A percentile compares a stretch with the other conserved stretches of the same genome.
Evolutionary conservation across 2,113 vertebrate genomes (phyloP).

Genomic region (Nanorana parkeri): DNA sequence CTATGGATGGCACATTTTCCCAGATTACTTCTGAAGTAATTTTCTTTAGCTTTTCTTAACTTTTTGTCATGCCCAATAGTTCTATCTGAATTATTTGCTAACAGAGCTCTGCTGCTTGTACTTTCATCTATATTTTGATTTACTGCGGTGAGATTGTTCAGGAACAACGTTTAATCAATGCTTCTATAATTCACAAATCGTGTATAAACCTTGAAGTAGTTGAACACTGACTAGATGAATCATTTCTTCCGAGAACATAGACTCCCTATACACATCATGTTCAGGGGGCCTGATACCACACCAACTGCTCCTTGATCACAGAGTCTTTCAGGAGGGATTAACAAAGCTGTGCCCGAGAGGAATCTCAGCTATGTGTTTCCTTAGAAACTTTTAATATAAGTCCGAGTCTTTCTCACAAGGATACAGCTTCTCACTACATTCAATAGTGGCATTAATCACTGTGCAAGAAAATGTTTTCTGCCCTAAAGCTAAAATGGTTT

Average conservation of each 20-base stretch:
- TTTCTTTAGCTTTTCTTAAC: no score
- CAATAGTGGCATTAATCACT: conserved; percentile 3
- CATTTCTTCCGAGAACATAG: conserved; percentile 32
- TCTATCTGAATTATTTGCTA: no score
- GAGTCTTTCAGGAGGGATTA: conserved; percentile 62
- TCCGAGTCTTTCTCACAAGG: conserved; percentile 4
- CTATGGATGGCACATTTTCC: no score
- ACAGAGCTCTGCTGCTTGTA: no score
- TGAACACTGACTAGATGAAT: conserved; percentile 24
- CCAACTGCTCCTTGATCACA: conserved; percentile 29
- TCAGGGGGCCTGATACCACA: conserved; percentile 58
- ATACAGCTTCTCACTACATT: conserved; percentile 11
- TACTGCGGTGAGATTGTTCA: no score
- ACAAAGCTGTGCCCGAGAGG: conserved; percentile 63
- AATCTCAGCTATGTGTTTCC: conserved; percentile 66
- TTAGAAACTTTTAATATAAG: conserved; percentile 34
- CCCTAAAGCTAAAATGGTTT: background rate
- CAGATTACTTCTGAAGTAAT: no score
- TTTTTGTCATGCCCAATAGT: no score
- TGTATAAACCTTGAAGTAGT: background rate
- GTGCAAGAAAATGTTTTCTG: background rate
- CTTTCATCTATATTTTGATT: no score
- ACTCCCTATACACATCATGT: conserved; percentile 31
- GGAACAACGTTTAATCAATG: conserved; percentile 4
- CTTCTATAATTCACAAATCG: background rate